Evolutionary conservation across 1,140 invertebrate genomes (phyloP), one percentile per base, ranked within the genome.

Genomic region (Radopholus similis): DNA sequence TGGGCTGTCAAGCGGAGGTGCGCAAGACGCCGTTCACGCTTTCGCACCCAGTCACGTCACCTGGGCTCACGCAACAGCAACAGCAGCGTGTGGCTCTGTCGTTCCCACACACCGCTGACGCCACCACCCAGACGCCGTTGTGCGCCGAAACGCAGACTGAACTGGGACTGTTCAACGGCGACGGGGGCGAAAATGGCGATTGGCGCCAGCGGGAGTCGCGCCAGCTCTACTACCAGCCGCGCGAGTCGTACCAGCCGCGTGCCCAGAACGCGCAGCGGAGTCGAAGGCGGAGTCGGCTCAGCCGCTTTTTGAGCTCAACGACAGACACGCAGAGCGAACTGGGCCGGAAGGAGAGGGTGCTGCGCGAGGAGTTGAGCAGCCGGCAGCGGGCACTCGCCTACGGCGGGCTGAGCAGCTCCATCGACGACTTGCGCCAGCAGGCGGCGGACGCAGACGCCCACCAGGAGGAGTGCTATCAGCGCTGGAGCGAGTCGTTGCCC

Each of bases 341-440:
- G 9, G 11, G 40, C 5, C 40, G 35, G 32, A 35, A 42, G 32
- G 59, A 62, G 40, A 30, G 64, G 34, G 54, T 79, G 67, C 37
- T 82, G n/a, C 62, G 66, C 62, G 49, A 69, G 23, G 79, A 81
- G 60, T 57, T 81, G 65, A 75, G 71, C 9, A 54, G 68, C 42
- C 59, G 79, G 42, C 69, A 66, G 49, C 64, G 68, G 54, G 47
- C 70, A 70, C 21, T 65, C 35, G 23, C 32, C 23, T 44, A 75
- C 35, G 64, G 68, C 18, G 62, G 66, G 9, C 60, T 71, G 58
- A 55, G 66, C 35, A 77, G 80, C 42, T 53, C 78, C 23, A 59
- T 60, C 2, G 32, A 60, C 28, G n/a, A n/a, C n/a, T n/a, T n/a
- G n/a, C n/a, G n/a, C n/a, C n/a, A n/a, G n/a, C n/a, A n/a, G n/a